phyloP scores from a whole-genome alignment of 2,888 invertebrate species.

The Syrphus vitripennis region DNA sequence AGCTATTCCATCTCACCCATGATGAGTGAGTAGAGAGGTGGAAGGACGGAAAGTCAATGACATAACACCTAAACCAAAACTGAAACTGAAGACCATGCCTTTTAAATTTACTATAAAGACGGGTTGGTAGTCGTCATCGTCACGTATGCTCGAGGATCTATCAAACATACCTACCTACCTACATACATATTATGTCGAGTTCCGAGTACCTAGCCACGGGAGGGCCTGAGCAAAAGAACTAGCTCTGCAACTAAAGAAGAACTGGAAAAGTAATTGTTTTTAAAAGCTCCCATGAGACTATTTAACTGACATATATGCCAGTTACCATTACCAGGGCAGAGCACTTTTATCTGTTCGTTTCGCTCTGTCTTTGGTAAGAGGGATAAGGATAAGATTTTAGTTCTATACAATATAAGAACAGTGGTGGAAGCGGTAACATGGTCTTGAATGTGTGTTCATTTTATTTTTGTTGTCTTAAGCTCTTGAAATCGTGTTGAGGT shows the following conservation, averaged over 20 bases:
- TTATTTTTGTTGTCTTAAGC: not conserved
- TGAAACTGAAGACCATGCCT: constrained; percentile 18
- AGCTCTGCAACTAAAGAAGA: constrained; percentile 2
- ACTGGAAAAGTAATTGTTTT: constrained; percentile 58
- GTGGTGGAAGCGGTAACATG: not conserved
- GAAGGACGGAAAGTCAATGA: constrained; percentile 47
- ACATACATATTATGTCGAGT: not conserved
- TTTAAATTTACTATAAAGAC: not conserved
- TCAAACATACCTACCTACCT: not conserved
- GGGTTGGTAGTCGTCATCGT: not conserved
- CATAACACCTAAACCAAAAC: constrained; percentile 35
- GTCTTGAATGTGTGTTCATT: not conserved
- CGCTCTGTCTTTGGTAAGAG: not conserved
- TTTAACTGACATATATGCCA: constrained; percentile 31
- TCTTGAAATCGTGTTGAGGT: not conserved
- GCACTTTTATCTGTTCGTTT: constrained; percentile 6
- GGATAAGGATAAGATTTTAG: not conserved
- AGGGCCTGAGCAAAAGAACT: not conserved
- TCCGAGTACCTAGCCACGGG: not conserved
- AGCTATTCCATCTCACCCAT: constrained; percentile 32
- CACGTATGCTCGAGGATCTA: not conserved
- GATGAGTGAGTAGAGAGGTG: not conserved
- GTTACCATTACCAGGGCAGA: constrained; percentile 19
- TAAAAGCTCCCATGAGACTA: constrained; percentile 50
- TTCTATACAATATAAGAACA: not conserved